Percentiles rank a stretch among this genome's conserved stretches.
phyloP scores from a whole-genome alignment of 2,113 vertebrate species.

The Lepus europaeus region DNA sequence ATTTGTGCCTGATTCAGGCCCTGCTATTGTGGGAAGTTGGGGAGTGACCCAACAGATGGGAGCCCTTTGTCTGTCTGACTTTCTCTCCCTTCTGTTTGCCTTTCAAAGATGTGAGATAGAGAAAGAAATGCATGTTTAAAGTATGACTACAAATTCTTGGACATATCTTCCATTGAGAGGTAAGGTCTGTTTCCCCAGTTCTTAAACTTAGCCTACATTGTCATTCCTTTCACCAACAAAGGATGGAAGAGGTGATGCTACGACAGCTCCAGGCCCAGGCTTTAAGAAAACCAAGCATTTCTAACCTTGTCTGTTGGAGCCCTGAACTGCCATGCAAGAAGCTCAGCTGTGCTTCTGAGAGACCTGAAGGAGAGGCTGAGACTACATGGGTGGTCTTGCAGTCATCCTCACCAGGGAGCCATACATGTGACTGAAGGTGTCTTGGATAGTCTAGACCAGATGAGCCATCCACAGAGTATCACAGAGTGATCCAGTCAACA shows the following conservation, averaged over 20 bases:
- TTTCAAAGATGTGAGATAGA: background rate
- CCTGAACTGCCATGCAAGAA: background rate
- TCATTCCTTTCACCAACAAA: conserved; percentile 14
- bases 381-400: background rate
- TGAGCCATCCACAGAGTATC: background rate
- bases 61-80: too few species aligned
- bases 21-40: too few species aligned
- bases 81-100: too few species aligned
- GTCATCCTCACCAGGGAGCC: background rate
- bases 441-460: conserved; percentile 32
- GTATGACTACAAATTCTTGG: conserved; percentile 36
- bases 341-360: background rate
- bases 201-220: conserved; percentile 20
- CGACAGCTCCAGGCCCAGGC: background rate
- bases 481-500: background rate
- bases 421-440: background rate
- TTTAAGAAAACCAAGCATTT: conserved; percentile 42
- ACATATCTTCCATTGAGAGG: background rate
- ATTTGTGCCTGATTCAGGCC: too few species aligned
- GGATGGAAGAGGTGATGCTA: background rate
- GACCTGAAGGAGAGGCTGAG: background rate
- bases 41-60: too few species aligned
- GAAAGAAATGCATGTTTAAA: too few species aligned
- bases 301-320: conserved; percentile 7
- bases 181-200: conserved; percentile 19